Percentiles rank a stretch among this genome's conserved stretches.
Conservation (phyloP, 2,113 vertebrate species). For the Helogale parvula region DNA sequence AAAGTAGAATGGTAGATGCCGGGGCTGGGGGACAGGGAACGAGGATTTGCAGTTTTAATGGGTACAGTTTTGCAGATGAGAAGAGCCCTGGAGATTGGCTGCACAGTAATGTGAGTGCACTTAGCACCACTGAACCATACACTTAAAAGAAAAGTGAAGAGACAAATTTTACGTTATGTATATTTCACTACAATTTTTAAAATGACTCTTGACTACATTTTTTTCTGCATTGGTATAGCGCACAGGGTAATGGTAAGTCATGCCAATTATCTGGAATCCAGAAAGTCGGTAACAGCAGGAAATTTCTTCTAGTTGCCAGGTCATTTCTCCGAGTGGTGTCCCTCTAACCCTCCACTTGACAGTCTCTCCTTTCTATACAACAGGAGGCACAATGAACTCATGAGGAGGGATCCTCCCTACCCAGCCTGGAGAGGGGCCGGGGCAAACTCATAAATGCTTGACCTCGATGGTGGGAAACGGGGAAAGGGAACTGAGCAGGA, state of each 20-base stretch:
- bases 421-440: neutral
- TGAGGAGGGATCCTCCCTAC: neutral
- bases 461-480: accelerated
- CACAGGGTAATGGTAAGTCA: neutral
- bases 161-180: neutral
- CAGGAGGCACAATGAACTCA: neutral
- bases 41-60: neutral
- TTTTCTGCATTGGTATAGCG: neutral
- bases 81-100: neutral
- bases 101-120: neutral
- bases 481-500: no score
- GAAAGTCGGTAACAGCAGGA: neutral
- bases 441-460: neutral
- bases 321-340: neutral
- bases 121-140: neutral
- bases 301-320: neutral
- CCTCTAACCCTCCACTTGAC: neutral
- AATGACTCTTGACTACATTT: neutral
- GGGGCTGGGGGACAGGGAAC: neutral
- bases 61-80: neutral
- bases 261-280: neutral
- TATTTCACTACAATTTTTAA: neutral
- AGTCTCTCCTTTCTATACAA: neutral
- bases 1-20: neutral
- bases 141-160: neutral